phyloP scores from a whole-genome alignment of 2,888 invertebrate species.

The Drosophila putrida region DNA sequence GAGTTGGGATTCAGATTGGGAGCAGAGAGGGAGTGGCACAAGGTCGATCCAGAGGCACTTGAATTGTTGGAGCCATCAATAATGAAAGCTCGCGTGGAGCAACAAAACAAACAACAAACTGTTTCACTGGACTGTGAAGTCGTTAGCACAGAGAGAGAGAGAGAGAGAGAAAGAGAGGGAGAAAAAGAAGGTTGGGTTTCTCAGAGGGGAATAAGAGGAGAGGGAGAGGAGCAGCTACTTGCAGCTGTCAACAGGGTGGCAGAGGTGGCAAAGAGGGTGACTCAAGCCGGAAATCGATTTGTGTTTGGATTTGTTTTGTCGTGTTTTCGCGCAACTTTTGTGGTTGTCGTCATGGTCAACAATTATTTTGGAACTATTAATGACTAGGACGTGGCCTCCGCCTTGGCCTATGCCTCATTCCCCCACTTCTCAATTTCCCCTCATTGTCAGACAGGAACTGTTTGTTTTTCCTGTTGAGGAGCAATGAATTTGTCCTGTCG shows the following conservation, averaged over 20 bases:
- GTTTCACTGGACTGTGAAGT: slow-evolving; percentile 59
- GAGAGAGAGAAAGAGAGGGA: background rate
- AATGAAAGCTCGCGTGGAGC: slow-evolving; percentile 69
- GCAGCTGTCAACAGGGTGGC: slow-evolving; percentile 70
- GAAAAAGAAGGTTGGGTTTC: too few relatives aligned
- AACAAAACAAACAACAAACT: slow-evolving; percentile 72
- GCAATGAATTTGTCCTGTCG: slow-evolving; percentile 73
- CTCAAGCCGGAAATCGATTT: slow-evolving; percentile 73
- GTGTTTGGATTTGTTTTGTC: slow-evolving; percentile 76
- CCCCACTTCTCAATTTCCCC: background rate
- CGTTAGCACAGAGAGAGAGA: slow-evolving; percentile 41
- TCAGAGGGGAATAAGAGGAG: background rate
- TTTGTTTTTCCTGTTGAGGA: slow-evolving; percentile 67
- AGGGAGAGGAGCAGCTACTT: slow-evolving; percentile 51
- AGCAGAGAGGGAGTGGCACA: slow-evolving; percentile 36
- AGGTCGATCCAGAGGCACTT: slow-evolving; percentile 72
- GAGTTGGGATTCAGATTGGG: slow-evolving; percentile 2
- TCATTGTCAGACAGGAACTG: slow-evolving; percentile 38
- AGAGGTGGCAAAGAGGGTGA: slow-evolving; percentile 43
- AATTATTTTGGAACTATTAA: slow-evolving; percentile 79
- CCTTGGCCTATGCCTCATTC: slow-evolving; percentile 3
- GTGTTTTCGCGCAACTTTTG: slow-evolving; percentile 64
- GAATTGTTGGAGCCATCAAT: slow-evolving; percentile 68
- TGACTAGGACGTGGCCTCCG: slow-evolving; percentile 60
- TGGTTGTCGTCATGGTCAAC: slow-evolving; percentile 57